A percentile compares a stretch with the other conserved stretches of the same genome.
These are phyloP conservation scores for Pyrochroa serraticornis DNA, from an alignment of 2,888 invertebrate genomes.

Conservation along the genomic window DNA sequence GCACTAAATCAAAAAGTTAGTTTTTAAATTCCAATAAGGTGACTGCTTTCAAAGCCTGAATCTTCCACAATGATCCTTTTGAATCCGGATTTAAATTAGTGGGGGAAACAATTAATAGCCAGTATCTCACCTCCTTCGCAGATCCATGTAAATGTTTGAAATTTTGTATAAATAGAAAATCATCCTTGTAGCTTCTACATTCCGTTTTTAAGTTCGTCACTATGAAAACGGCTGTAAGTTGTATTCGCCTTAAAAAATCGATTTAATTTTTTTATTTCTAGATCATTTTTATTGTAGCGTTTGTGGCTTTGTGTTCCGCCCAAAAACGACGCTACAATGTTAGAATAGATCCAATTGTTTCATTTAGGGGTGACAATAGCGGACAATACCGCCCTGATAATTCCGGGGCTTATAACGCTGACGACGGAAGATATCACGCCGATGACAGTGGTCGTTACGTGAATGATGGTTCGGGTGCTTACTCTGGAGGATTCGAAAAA, in stretches of 20 bases:
- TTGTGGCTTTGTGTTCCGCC: constrained; percentile 9
- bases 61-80: too few relatives aligned
- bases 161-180: constrained; percentile 18
- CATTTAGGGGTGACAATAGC: constrained; percentile 4
- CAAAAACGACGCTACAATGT: constrained; percentile 1
- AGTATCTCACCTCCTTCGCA: neutral
- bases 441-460: constrained; percentile 46
- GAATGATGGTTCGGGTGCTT: constrained; percentile 60
- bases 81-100: too few relatives aligned
- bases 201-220: constrained; percentile 9
- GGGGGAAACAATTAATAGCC: too few relatives aligned
- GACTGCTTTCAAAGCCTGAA: too few relatives aligned
- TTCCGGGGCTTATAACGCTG: constrained; percentile 18
- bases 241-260: neutral
- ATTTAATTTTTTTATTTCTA: constrained; percentile 3
- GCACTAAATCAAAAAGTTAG: too few relatives aligned
- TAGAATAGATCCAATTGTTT: neutral
- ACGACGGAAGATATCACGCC: constrained; percentile 29
- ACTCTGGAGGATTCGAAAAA: constrained; percentile 54
- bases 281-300: constrained; percentile 6
- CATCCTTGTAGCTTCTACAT: neutral
- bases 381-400: constrained; percentile 23
- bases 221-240: constrained; percentile 21
- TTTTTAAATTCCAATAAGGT: too few relatives aligned
- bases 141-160: neutral